phyloP scores from a whole-genome alignment of 92 coral and sea anemone genomes.

The Montipora capitata region DNA sequence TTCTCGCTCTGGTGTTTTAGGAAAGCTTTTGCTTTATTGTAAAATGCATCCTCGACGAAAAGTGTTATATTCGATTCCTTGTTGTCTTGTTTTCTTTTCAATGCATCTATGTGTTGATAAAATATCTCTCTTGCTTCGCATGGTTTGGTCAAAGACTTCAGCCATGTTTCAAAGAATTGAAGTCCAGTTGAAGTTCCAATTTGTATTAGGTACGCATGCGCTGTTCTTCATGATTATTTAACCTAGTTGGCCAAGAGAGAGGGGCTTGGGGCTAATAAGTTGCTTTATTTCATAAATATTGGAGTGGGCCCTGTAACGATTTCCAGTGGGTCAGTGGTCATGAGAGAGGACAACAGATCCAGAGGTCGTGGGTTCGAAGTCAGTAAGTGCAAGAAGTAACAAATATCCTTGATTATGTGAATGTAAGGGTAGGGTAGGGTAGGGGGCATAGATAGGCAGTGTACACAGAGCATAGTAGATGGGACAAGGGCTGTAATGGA shows the following conservation, averaged over 20 bases:
- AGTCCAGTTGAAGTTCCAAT: not conserved
- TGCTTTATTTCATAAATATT: too few species aligned
- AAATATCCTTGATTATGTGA: too few species aligned
- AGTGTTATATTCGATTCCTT: constrained; percentile 16
- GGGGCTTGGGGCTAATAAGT: not conserved
- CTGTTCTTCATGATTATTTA: not conserved
- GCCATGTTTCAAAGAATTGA: not conserved
- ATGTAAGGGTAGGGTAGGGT: too few species aligned
- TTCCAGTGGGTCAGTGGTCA: too few species aligned
- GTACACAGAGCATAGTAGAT: too few species aligned
- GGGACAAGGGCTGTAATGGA: too few species aligned
- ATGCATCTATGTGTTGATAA: not conserved
- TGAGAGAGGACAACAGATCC: too few species aligned
- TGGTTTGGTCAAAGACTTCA: not conserved
- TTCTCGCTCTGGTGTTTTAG: constrained; percentile 41
- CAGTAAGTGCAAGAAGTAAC: too few species aligned
- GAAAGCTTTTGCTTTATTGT: constrained; percentile 49
- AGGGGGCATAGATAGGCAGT: too few species aligned
- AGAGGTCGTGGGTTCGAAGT: too few species aligned
- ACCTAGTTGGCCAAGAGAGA: not conserved
- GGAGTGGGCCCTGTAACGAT: too few species aligned
- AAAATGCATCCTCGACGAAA: constrained; percentile 55
- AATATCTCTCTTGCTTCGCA: not conserved
- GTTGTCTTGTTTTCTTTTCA: not conserved
- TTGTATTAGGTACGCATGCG: not conserved